Base-by-base conservation (phyloP, 2,113 vertebrate species). In the Okapia johnstoni region DNA sequence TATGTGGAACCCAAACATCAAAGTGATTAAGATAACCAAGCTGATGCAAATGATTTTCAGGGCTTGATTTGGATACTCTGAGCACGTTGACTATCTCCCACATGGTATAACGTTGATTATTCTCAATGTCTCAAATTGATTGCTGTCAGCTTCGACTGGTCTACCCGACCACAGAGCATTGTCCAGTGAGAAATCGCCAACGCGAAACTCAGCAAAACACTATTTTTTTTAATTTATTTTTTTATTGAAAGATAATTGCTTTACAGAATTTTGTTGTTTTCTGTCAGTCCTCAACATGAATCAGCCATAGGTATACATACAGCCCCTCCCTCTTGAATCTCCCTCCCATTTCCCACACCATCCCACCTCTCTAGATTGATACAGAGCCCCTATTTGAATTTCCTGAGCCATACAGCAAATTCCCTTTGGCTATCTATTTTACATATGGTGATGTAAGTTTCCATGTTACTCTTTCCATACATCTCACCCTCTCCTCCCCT, bases 91-190 rank as follows among this genome's bases (percentile, higher is more conserved):
- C 12, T 43, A 13, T 76, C 70, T 43, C 36, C 70, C 70, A 14
- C 6, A 43, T 26, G 23, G 70, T 76, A 43, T 43, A 76, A 43
- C 0, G 1, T 14, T 43, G 40, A 76, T 15, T 76, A 23, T 76
- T 26, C 70, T 76, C 70, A 26, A 23, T 43, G 70, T 76, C 40
- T 43, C 36, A 33, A 0, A 7, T 43, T 76, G 23, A 76, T 43
- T 23, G 25, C 23, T 15, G 5, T 26, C 70, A 76, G 40, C 40
- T 76, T 76, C 40, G 43, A 26, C 12, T 43, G 70, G 36, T 76
- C 36, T 43, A 6, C 23, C 40, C 0, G 1, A 43, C 40, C 1
- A 0, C 14, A 36, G 40, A 76, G 70, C 36, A 43, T 43, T 23
- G 25, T 76, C 40, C 70, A 76, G 0, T 76, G 23, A 14, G 40